phyloP scores from a whole-genome alignment of 2,797 vertebrate species.

The Thripadectes ignobilis region DNA sequence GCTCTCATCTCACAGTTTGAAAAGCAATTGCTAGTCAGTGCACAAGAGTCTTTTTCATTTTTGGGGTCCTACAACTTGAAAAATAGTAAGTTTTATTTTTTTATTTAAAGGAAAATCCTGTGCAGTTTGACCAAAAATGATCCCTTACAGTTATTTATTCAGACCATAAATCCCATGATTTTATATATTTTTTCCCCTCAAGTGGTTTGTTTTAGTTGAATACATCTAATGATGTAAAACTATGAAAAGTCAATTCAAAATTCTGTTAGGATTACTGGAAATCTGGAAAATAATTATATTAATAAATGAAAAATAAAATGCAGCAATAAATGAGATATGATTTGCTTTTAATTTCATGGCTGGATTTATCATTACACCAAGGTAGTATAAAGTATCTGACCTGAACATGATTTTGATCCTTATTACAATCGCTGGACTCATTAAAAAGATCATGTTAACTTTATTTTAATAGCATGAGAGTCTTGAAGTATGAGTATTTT shows the following conservation, averaged over 20 bases:
- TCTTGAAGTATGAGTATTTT: background rate
- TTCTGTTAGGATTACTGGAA: background rate
- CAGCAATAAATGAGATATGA: background rate
- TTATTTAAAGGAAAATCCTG: background rate
- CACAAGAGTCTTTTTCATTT: background rate
- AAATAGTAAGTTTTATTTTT: background rate
- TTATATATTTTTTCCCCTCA: background rate
- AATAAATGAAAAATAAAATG: background rate
- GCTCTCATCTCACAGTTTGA: background rate
- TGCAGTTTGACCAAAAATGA: background rate
- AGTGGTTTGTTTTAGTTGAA: background rate
- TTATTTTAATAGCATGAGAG: background rate
- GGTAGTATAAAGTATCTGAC: background rate
- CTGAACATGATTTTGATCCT: background rate
- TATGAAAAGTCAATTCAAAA: background rate
- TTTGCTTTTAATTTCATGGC: background rate
- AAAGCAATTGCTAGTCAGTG: background rate
- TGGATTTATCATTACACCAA: background rate
- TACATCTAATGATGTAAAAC: background rate
- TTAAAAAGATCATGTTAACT: background rate
- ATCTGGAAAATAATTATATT: background rate
- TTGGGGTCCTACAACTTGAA: background rate
- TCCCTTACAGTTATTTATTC: background rate
- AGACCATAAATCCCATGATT: background rate
- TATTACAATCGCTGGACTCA: background rate